Base-by-base conservation (phyloP, 2,113 vertebrate species). In the Rostratula benghalensis region DNA sequence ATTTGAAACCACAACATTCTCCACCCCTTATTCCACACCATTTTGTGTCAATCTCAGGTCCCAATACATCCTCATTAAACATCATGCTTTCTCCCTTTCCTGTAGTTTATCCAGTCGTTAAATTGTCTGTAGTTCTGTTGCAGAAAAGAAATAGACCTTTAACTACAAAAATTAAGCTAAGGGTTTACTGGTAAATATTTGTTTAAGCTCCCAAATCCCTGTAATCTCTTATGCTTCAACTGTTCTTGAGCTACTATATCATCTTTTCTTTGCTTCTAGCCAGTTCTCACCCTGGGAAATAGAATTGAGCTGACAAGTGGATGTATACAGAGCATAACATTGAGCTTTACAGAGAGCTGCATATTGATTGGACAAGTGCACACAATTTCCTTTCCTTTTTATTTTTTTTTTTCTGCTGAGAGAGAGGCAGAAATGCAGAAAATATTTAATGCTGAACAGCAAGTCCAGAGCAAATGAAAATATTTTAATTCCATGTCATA, bases 81-180 rank as follows among this genome's bases (percentile, higher is more conserved):
- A 31, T 28, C 30, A 31, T 13, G 13, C 20, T 20, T 31, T 63
- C 39, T 60, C 59, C 23, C n/a, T 60, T 60, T 61, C 35, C 23
- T 22, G 14, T 37, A 15, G 43, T 14, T 43, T 43, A 14, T 61
- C 30, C 28, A 65, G 17, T 60, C 3, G 1, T 76, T 46, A 78
- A 76, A 81, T 43, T 50, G 61, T 37, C 67, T 59, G 37, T 61
- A 53, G 51, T 59, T 94, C 71, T 83, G n/a, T 30, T 76, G 37
- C 60, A 51, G 35, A 75, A 81, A 78, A 91, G 39, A 53, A 90
- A 73, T 43, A 70, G 50, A 46, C 14, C 43, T 28, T 48, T 68
- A 95, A 87, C n/a, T 90, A 56, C 43, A 54, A 54, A 82, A 95
- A 88, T 85, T 82, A 93, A 91, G 65, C 48, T 46, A 82, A 79